A percentile compares a stretch with the other conserved stretches of the same genome.
Evolutionary conservation across 2,797 vertebrate species (phyloP).

Genomic region (Trichosurus vulpecula): DNA sequence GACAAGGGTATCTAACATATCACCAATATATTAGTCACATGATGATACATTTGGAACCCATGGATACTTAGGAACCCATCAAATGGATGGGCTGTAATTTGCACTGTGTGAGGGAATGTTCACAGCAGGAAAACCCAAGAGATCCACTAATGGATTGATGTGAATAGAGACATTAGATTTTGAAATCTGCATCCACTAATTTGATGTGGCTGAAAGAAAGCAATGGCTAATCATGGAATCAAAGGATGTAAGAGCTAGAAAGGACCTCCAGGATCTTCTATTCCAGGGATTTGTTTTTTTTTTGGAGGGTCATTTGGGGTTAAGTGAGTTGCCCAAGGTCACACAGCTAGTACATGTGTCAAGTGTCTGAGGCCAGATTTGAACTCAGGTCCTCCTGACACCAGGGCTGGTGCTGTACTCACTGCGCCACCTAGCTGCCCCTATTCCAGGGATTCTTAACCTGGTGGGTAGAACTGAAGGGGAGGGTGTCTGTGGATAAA

Average conservation of each 20-base stretch:
- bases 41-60: neutral
- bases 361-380: too few species aligned
- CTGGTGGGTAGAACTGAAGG: neutral
- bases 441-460: neutral
- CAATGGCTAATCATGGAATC: neutral
- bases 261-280: neutral
- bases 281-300: too few species aligned
- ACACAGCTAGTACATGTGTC: too few species aligned
- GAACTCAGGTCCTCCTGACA: too few species aligned
- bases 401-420: too few species aligned
- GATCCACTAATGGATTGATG: neutral
- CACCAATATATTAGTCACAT: neutral
- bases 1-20: neutral
- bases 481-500: neutral
- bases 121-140: neutral
- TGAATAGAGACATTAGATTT: neutral
- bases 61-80: neutral
- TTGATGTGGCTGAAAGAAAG: neutral
- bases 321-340: too few species aligned
- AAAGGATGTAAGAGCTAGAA: neutral
- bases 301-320: too few species aligned
- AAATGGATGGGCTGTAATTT: neutral
- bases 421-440: too few species aligned
- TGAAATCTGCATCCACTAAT: neutral
- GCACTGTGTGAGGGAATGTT: neutral